Conservation (phyloP, 2,888 invertebrate species). For the Sinodicranocentrus sp. region DNA sequence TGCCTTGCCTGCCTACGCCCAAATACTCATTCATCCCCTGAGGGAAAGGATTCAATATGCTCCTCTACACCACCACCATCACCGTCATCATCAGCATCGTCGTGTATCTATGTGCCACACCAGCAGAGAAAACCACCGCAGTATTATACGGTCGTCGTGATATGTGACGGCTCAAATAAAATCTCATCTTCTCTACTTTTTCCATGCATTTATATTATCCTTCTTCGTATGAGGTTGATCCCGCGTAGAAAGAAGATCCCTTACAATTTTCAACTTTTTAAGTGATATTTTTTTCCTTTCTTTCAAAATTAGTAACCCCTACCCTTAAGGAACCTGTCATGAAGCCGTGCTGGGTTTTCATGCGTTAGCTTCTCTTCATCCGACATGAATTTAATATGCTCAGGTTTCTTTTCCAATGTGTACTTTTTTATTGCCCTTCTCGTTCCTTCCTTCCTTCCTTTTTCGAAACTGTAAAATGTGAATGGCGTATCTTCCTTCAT, state of each 20-base stretch:
- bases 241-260: slow-evolving; percentile 27
- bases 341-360: slow-evolving; percentile 48
- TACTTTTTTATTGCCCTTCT: slow-evolving; percentile 1
- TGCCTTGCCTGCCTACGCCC: slow-evolving; percentile 69
- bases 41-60: slow-evolving; percentile 67
- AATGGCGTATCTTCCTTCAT: slow-evolving; percentile 18
- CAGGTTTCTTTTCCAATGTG: neutral
- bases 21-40: slow-evolving; percentile 66
- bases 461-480: slow-evolving; percentile 39
- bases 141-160: neutral
- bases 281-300: slow-evolving; percentile 10
- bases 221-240: slow-evolving; percentile 9
- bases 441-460: slow-evolving; percentile 56
- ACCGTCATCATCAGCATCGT: slow-evolving; percentile 30
- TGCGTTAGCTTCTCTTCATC: neutral
- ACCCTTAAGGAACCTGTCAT: slow-evolving; percentile 64
- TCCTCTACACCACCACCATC: slow-evolving; percentile 34
- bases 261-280: slow-evolving; percentile 20
- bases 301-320: slow-evolving; percentile 48
- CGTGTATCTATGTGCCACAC: slow-evolving; percentile 25
- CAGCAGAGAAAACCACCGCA: slow-evolving; percentile 2
- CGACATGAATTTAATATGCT: neutral
- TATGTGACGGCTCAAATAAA: slow-evolving; percentile 42
- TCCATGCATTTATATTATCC: neutral
- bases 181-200: slow-evolving; percentile 34